Percentiles rank a stretch among this genome's conserved stretches.
Evolutionary conservation across 2,113 vertebrate species (phyloP).

Genomic region (Uria lomvia): DNA sequence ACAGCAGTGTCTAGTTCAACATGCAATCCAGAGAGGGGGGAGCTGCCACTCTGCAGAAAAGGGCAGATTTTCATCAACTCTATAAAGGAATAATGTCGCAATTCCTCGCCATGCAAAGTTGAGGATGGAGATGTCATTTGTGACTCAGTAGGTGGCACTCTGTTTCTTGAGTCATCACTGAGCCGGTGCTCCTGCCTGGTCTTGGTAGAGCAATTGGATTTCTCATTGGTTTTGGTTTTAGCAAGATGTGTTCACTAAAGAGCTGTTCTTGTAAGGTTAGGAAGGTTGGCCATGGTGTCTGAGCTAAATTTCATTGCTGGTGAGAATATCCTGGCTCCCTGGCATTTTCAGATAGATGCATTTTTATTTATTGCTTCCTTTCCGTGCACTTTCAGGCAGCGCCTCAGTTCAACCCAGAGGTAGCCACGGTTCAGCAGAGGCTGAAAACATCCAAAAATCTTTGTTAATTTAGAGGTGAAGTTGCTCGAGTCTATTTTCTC

Average conservation of each 20-base stretch:
- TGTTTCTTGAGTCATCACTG: not conserved
- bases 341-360: not conserved
- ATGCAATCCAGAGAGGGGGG: not conserved
- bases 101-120: not conserved
- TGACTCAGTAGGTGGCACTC: slow-evolving; percentile 45
- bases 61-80: not conserved
- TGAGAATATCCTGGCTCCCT: not conserved
- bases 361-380: not conserved
- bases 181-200: not conserved
- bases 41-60: not conserved
- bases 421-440: not conserved
- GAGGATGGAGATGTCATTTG: not conserved
- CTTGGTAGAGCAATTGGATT: not conserved
- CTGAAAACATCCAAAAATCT: not conserved
- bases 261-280: not conserved
- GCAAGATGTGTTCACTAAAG: not conserved
- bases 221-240: not conserved
- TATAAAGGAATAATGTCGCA: not conserved
- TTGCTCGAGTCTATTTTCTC: not conserved
- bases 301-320: not conserved
- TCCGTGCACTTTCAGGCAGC: not conserved
- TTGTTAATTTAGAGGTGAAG: not conserved
- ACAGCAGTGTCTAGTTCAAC: not conserved
- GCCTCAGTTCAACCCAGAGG: not conserved
- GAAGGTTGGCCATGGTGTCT: not conserved